Conservation (phyloP, 2,113 vertebrate genomes). For the Dissostichus mawsoni region DNA sequence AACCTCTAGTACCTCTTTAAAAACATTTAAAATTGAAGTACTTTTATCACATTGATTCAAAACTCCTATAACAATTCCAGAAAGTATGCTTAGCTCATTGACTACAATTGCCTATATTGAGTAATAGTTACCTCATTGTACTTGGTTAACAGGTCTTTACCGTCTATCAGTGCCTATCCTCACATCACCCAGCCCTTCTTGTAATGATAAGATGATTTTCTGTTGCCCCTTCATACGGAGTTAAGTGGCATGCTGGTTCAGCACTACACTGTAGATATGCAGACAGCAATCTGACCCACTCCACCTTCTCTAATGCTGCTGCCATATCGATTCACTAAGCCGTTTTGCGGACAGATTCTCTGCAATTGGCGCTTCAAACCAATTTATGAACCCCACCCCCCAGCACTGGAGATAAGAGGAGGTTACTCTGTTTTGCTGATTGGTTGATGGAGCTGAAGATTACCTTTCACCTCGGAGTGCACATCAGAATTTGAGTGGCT, state of each 20-base stretch:
- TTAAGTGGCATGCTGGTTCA: slow-evolving; percentile 38
- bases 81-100: neutral
- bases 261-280: slow-evolving; percentile 39
- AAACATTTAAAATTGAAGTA: neutral
- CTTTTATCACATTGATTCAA: neutral
- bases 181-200: neutral
- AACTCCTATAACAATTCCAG: neutral
- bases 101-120: neutral
- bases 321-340: slow-evolving; percentile 58
- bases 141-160: neutral
- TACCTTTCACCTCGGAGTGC: slow-evolving; percentile 21
- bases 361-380: slow-evolving; percentile 54
- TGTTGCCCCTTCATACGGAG: neutral
- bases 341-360: slow-evolving; percentile 60
- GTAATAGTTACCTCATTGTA: neutral
- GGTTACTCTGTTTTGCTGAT: slow-evolving; percentile 31
- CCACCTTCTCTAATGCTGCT: slow-evolving; percentile 37
- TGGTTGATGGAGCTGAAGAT: slow-evolving; percentile 51
- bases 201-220: slow-evolving; percentile 9
- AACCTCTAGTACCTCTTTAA: too few relatives aligned
- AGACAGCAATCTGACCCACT: slow-evolving; percentile 51
- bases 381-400: slow-evolving; percentile 38
- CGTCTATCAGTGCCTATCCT: neutral
- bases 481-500: slow-evolving; percentile 14
- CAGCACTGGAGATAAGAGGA: slow-evolving; percentile 34